Percentiles rank a stretch among this genome's conserved stretches.
Conservation (phyloP, 2,797 vertebrate genomes). For the Vultur gryphus region DNA sequence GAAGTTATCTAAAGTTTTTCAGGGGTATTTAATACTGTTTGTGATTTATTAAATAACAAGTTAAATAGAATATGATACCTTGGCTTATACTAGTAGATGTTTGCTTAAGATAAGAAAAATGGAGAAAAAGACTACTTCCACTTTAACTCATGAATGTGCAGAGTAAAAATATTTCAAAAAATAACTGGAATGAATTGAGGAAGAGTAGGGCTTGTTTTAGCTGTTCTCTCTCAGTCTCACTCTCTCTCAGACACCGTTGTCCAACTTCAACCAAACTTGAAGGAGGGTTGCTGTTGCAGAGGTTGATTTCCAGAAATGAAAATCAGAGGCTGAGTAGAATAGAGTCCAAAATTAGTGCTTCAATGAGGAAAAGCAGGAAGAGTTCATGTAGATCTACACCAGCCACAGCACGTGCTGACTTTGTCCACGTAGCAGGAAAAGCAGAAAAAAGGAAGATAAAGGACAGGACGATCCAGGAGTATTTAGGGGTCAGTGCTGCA, state of each 20-base stretch:
- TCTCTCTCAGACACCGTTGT: neutral
- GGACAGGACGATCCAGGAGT: neutral
- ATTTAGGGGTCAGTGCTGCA: neutral
- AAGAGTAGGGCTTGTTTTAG: neutral
- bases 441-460: neutral
- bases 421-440: neutral
- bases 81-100: neutral
- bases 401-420: neutral
- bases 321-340: neutral
- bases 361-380: neutral
- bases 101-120: slow-evolving; percentile 1
- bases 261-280: neutral
- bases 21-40: neutral
- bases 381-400: neutral
- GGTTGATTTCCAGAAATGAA: neutral
- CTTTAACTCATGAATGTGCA: neutral
- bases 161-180: neutral
- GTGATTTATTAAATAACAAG: neutral
- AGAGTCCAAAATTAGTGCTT: neutral
- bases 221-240: neutral
- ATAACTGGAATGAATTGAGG: neutral
- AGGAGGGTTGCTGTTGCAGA: neutral
- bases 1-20: neutral
- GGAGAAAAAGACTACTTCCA: neutral
- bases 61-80: neutral